These are phyloP conservation scores for Nineta flava DNA, from an alignment of 2,888 invertebrate genomes.

Conservation along the genomic window DNA sequence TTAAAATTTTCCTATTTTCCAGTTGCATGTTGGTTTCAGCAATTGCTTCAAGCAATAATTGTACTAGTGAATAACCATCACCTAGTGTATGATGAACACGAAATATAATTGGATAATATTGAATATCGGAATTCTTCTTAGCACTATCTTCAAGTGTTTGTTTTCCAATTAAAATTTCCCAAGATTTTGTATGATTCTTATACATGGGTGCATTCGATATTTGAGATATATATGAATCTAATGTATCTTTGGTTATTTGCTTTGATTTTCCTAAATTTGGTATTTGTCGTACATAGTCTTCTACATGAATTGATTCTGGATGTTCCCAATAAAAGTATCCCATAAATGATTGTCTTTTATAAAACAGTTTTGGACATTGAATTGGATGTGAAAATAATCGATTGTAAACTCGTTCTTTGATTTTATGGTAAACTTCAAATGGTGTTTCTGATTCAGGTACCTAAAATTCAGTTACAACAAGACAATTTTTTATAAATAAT, in stretches of 20 bases:
- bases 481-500: not conserved
- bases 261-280: slow-evolving; percentile 15
- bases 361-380: slow-evolving; percentile 27
- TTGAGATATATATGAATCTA: slow-evolving; percentile 27
- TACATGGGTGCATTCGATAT: slow-evolving; percentile 29
- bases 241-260: slow-evolving; percentile 19
- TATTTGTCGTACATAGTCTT: slow-evolving; percentile 27
- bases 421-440: slow-evolving; percentile 13
- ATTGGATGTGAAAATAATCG: slow-evolving; percentile 13
- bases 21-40: slow-evolving; percentile 22
- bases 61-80: slow-evolving; percentile 34
- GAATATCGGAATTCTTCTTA: slow-evolving; percentile 13
- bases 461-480: not conserved
- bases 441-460: slow-evolving; percentile 3
- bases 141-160: slow-evolving; percentile 13
- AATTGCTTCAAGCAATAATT: slow-evolving; percentile 30
- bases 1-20: not conserved
- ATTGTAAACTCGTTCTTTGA: slow-evolving; percentile 11
- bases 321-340: slow-evolving; percentile 37
- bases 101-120: slow-evolving; percentile 27
- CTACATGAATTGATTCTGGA: slow-evolving; percentile 23
- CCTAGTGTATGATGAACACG: slow-evolving; percentile 38
- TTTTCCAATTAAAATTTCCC: slow-evolving; percentile 33
- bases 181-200: slow-evolving; percentile 29
- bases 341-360: slow-evolving; percentile 26